Evolutionary conservation across 2,888 invertebrate genomes (phyloP).

Genomic region (Amphipyra berbera): DNA sequence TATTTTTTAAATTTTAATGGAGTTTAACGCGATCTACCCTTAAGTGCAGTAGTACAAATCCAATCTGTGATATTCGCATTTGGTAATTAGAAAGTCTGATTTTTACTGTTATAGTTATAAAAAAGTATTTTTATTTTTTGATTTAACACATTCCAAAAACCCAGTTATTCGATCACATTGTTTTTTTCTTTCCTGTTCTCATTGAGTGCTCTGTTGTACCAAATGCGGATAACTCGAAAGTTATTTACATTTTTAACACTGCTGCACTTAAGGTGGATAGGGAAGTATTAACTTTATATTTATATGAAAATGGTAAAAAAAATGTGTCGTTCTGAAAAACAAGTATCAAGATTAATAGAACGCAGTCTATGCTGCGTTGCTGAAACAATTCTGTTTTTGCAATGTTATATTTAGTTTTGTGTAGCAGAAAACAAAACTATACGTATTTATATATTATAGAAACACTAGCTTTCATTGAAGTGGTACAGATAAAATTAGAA

Average conservation of each 20-base stretch:
- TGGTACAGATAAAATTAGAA: conserved; percentile 19
- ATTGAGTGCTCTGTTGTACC: conserved; percentile 85
- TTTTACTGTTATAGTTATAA: conserved; percentile 66
- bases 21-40: conserved; percentile 66
- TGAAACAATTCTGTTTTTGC: background rate
- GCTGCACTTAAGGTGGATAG: conserved; percentile 88
- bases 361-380: conserved; percentile 26
- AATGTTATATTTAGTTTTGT: background rate
- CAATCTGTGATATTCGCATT: conserved; percentile 89
- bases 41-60: conserved; percentile 86
- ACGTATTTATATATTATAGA: conserved; percentile 9
- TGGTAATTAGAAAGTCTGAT: conserved; percentile 84
- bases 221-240: conserved; percentile 86
- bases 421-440: conserved; percentile 9
- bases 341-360: conserved; percentile 43
- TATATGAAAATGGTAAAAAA: conserved; percentile 34
- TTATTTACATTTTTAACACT: conserved; percentile 83
- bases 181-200: conserved; percentile 79
- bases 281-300: conserved; percentile 63
- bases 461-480: conserved; percentile 22
- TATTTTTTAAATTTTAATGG: conserved; percentile 31
- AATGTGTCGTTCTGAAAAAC: conserved; percentile 42
- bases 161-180: conserved; percentile 57
- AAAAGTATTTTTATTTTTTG: conserved; percentile 62
- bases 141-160: conserved; percentile 81